Evolutionary conservation across 2,797 vertebrate species (phyloP), one percentile per base, ranked within the genome.

Genomic region (Lepilemur ruficaudatus): DNA sequence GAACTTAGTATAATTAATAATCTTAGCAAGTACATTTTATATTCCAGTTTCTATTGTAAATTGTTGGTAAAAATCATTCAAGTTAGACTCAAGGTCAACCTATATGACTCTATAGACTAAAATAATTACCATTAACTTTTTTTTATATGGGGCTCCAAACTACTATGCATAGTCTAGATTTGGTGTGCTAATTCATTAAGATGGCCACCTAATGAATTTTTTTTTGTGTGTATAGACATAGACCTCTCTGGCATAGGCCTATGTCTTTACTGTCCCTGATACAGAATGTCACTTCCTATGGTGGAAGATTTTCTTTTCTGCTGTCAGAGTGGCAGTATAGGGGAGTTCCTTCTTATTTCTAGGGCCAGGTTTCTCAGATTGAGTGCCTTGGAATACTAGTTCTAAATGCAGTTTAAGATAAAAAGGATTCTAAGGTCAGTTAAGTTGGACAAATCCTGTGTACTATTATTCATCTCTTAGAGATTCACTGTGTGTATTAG

Each of bases 11-110:
- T 93, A 83, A 80, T 94, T 55, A 59, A 57, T 91, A 41, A 83
- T 12, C 20, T 61, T 79, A 81, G 10, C 46, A 91, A 89, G 10
- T 10, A 43, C 43, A 48, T 80, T 88, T 88, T 91, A 55, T 46
- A 59, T 52, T 59, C 32, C 30, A 55, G 43, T 50, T 93, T 83
- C 41, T 79, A 22, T 46, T 85, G 8, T 82, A 65, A 89, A 35
- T 88, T 93, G 15, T 89, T 38, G 48, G 18, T 91, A 91, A 93
- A 91, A 80, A 91, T 96, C 14, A 61, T 88, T 92, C 30, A 84
- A 43, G 67, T 69, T 85, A 61, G 59, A 88, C 22, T 35, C 11
- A 57, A 13, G n/a, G n/a, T 75, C 32, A 88, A 75, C 46, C 18
- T 7, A 50, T 72, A 28, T 88, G 35, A 79, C 35, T 96, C 18